Evolutionary conservation across 2,888 invertebrate species (phyloP).

Genomic region (Esperia sulphurella): DNA sequence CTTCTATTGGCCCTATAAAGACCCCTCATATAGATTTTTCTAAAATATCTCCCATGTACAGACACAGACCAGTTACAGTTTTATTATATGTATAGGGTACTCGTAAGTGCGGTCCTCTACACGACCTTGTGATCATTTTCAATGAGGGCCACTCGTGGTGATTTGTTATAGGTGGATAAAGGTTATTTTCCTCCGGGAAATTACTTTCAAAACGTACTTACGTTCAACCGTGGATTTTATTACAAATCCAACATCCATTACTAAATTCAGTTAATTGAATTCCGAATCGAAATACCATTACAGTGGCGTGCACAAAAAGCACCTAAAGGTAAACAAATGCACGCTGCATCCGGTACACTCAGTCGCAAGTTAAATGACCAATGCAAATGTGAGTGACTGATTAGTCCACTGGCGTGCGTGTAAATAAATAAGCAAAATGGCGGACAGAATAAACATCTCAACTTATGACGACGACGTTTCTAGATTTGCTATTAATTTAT

Average conservation of each 20-base stretch:
- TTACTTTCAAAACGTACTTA: too few species aligned
- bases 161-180: too few species aligned
- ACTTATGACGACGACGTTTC: neutral
- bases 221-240: neutral
- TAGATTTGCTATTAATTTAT: neutral
- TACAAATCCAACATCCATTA: neutral
- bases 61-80: too few species aligned
- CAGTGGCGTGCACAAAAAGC: conserved; percentile 9
- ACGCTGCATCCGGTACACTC: conserved; percentile 10
- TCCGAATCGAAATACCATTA: neutral
- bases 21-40: too few species aligned
- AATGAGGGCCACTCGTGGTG: too few species aligned
- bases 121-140: too few species aligned
- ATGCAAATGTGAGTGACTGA: conserved; percentile 11
- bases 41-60: too few species aligned
- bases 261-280: neutral
- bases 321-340: conserved; percentile 11
- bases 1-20: too few species aligned
- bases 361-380: conserved; percentile 10
- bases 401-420: conserved; percentile 1
- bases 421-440: conserved; percentile 12
- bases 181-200: too few species aligned
- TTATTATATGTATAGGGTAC: too few species aligned
- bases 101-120: too few species aligned
- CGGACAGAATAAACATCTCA: conserved; percentile 11